Evolutionary conservation across 2,888 invertebrate genomes (phyloP).

Genomic region (Pristionchus maxplancki): DNA sequence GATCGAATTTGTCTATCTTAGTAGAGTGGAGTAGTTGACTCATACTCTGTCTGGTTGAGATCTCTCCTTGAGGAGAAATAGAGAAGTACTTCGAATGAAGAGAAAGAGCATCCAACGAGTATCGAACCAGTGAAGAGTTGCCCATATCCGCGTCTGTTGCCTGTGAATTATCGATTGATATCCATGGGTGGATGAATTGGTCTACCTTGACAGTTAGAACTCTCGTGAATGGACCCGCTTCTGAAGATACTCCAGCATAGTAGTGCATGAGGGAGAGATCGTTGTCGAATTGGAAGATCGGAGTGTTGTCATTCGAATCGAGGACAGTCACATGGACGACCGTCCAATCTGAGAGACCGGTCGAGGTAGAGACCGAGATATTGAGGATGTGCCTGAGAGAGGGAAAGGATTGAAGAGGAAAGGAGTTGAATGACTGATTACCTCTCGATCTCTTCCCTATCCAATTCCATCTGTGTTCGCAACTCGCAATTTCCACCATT

Average conservation of each 20-base stretch:
- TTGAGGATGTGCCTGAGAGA: conserved; percentile 72
- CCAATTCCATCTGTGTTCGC: conserved; percentile 74
- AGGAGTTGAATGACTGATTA: neutral
- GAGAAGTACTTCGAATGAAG: conserved; percentile 74
- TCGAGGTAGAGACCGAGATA: conserved; percentile 74
- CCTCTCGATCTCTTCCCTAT: conserved; percentile 74
- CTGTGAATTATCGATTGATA: conserved; percentile 78
- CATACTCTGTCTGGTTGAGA: conserved; percentile 72
- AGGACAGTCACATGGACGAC: conserved; percentile 72
- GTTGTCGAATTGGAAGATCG: conserved; percentile 85
- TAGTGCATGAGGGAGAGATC: conserved; percentile 68
- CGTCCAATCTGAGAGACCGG: conserved; percentile 72
- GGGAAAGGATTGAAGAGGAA: too few species aligned
- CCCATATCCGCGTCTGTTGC: conserved; percentile 91
- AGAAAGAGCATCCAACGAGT: conserved; percentile 82
- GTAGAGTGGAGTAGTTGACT: conserved; percentile 60
- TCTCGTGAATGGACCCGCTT: conserved; percentile 67
- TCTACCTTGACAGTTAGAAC: conserved; percentile 70
- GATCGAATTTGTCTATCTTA: conserved; percentile 47
- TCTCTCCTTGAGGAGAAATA: conserved; percentile 69
- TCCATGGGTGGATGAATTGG: neutral
- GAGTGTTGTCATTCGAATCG: conserved; percentile 95
- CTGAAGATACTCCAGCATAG: conserved; percentile 72
- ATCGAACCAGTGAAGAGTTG: conserved; percentile 88
- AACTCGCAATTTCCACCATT: conserved; percentile 75